phyloP scores from a whole-genome alignment of 2,888 invertebrate species.

The Eupithecia tripunctaria region DNA sequence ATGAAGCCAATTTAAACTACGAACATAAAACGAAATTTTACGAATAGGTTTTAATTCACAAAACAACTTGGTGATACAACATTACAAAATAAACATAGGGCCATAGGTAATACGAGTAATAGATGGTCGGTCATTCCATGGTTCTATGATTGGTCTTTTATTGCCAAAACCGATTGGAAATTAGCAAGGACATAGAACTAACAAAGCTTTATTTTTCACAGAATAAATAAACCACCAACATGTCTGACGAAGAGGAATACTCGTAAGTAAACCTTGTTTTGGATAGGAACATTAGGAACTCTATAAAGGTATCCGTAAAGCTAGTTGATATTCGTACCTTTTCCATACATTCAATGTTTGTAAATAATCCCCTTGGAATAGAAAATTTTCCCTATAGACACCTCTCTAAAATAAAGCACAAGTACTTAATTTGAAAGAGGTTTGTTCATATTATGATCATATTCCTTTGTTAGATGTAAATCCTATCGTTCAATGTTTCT shows the following conservation, averaged over 20 bases:
- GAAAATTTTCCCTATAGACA: not conserved
- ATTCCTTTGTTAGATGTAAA: conserved; percentile 8
- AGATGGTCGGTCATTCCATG: not conserved
- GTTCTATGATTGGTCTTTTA: not conserved
- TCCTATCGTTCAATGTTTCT: conserved; percentile 19
- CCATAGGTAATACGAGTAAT: not conserved
- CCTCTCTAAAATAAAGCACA: conserved; percentile 1
- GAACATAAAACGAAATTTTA: not conserved
- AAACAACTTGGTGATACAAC: not conserved
- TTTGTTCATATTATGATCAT: not conserved
- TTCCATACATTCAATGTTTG: conserved; percentile 24
- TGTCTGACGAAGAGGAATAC: conserved; percentile 98
- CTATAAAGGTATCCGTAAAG: conserved; percentile 26
- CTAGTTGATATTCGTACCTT: conserved; percentile 12
- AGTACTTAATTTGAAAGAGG: not conserved
- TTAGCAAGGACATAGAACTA: conserved; percentile 7
- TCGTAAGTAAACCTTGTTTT: conserved; percentile 89
- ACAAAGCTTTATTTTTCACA: conserved; percentile 57
- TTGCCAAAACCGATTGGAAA: not conserved
- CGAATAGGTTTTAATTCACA: not conserved
- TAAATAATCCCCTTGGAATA: conserved; percentile 22
- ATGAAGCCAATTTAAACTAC: not conserved
- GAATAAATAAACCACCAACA: conserved; percentile 86
- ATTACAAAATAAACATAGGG: not conserved
- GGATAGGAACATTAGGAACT: conserved; percentile 17